These are phyloP conservation scores for Malurus leucopterus DNA, from an alignment of 2,797 vertebrate genomes.

Conservation along the genomic window DNA sequence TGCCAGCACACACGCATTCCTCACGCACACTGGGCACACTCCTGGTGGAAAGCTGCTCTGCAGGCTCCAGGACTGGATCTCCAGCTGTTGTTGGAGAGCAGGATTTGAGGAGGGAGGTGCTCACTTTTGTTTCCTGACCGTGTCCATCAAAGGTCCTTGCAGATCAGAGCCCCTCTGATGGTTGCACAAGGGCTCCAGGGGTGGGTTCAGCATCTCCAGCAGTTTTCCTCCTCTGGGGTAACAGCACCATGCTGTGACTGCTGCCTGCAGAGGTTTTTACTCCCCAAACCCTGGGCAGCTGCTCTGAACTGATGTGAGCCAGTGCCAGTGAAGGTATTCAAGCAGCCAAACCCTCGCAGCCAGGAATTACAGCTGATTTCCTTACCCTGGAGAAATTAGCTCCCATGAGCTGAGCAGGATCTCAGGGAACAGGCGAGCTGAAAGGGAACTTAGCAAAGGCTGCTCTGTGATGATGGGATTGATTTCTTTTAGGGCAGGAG, in stretches of 20 bases:
- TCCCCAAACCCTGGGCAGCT: background rate
- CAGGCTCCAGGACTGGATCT: background rate
- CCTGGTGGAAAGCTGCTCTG: background rate
- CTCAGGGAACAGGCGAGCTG: background rate
- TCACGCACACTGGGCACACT: background rate
- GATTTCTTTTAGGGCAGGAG: background rate
- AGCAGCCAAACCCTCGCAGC: background rate
- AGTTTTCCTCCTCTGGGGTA: background rate
- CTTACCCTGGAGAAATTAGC: background rate
- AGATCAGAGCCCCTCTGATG: background rate
- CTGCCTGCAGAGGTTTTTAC: background rate
- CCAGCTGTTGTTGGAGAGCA: background rate
- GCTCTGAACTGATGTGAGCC: background rate
- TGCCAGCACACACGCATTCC: background rate
- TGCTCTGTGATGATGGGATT: background rate
- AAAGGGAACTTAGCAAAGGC: background rate
- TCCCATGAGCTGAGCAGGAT: background rate
- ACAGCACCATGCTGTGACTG: background rate
- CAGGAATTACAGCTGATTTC: slow-evolving; percentile 8
- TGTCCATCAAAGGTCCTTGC: fast-evolving
- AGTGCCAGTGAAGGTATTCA: background rate
- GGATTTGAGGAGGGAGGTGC: background rate
- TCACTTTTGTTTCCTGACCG: fast-evolving
- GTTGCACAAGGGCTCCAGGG: background rate
- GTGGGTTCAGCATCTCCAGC: background rate